These are phyloP conservation scores for Bugula neritina DNA, from an alignment of 2,888 invertebrate species.

Conservation along the genomic window DNA sequence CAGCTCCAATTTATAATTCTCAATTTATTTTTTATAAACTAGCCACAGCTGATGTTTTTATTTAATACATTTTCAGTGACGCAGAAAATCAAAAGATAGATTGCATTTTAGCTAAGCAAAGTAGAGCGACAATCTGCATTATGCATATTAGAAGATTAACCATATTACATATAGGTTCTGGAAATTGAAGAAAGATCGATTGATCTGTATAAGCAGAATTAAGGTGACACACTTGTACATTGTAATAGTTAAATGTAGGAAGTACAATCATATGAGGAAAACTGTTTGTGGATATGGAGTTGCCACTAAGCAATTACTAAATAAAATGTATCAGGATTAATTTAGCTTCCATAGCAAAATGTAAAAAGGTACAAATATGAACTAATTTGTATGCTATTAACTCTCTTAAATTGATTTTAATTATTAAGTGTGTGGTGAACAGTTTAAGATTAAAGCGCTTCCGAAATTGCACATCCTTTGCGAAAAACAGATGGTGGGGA, in stretches of 20 bases:
- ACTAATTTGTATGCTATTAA: background rate
- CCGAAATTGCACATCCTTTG: background rate
- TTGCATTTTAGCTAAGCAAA: too few relatives aligned
- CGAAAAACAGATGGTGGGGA: background rate
- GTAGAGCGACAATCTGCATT: too few relatives aligned
- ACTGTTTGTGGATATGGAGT: background rate
- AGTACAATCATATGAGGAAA: background rate
- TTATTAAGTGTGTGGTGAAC: background rate
- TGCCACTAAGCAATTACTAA: background rate
- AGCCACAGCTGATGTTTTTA: too few relatives aligned
- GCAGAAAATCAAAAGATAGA: too few relatives aligned
- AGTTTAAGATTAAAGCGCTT: background rate
- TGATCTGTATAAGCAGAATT: too few relatives aligned
- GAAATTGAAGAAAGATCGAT: too few relatives aligned
- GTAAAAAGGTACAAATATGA: background rate
- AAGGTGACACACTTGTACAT: too few relatives aligned
- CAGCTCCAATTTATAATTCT: too few relatives aligned
- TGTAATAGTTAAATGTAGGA: background rate
- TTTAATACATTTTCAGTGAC: too few relatives aligned
- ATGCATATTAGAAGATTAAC: too few relatives aligned
- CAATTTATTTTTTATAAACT: too few relatives aligned
- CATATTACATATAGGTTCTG: too few relatives aligned
- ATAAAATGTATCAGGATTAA: conserved; percentile 24
- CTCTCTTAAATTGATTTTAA: conserved; percentile 2
- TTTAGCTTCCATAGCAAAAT: conserved; percentile 19